phyloP scores from a whole-genome alignment of 2,113 vertebrate genomes.

The Heterochromis multidens region DNA sequence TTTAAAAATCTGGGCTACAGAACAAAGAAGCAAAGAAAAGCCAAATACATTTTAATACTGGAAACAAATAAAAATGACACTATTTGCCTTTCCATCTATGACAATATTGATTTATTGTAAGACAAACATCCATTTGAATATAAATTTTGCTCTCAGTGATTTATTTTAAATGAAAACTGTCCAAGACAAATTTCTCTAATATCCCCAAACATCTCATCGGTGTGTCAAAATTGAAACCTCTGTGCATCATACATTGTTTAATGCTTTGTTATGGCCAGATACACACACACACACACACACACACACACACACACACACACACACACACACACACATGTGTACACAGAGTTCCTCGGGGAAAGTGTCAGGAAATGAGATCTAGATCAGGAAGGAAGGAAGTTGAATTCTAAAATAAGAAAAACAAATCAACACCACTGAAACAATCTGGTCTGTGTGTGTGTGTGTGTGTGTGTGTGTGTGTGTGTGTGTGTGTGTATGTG shows the following conservation, averaged over 20 bases:
- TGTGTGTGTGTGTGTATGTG: not conserved
- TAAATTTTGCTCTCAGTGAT: not conserved
- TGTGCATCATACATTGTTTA: not conserved
- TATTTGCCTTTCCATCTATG: not conserved
- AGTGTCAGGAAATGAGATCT: constrained; percentile 69
- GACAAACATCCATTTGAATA: not conserved
- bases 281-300: not conserved
- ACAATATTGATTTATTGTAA: not conserved
- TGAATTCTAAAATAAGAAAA: constrained; percentile 64
- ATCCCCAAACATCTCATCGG: not conserved
- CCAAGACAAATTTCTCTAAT: not conserved
- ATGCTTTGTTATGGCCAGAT: not conserved
- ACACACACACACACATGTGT: not conserved
- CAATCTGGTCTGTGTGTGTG: constrained; percentile 20
- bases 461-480: not conserved
- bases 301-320: not conserved
- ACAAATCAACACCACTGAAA: constrained; percentile 66
- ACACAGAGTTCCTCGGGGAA: constrained; percentile 12
- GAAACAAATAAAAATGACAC: not conserved
- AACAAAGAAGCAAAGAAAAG: not conserved
- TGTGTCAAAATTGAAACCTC: constrained; percentile 9
- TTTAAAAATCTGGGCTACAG: not conserved
- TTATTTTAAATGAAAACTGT: not conserved
- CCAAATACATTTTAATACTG: not conserved
- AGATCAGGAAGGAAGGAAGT: constrained; percentile 56